These are phyloP conservation scores for Hyla sarda DNA, from an alignment of 2,113 vertebrate species.

Conservation along the genomic window DNA sequence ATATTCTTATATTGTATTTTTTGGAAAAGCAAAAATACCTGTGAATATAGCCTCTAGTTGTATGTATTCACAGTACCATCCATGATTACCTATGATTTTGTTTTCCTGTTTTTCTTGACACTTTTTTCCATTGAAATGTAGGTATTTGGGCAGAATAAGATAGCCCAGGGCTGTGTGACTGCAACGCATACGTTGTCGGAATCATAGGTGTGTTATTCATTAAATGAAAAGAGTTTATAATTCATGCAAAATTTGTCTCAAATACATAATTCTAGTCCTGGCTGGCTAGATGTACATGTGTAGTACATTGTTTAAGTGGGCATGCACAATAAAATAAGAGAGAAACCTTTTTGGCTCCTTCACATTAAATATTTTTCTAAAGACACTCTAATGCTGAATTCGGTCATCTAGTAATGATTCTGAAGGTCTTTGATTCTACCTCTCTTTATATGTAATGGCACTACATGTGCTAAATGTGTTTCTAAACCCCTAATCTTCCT, in stretches of 20 bases:
- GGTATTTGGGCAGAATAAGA: background rate
- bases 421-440: background rate
- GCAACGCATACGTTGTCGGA: background rate
- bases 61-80: background rate
- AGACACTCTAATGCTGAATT: background rate
- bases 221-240: background rate
- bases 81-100: background rate
- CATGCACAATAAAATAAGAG: background rate
- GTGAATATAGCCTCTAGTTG: background rate
- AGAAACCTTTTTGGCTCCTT: too few species aligned
- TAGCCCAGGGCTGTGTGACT: background rate
- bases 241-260: background rate
- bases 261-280: background rate
- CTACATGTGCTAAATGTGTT: slow-evolving; percentile 36
- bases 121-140: background rate
- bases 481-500: slow-evolving; percentile 42
- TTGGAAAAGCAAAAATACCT: too few species aligned
- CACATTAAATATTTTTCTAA: background rate
- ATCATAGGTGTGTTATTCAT: background rate
- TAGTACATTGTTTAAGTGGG: too few species aligned
- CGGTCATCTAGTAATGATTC: slow-evolving; percentile 1
- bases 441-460: slow-evolving; percentile 7
- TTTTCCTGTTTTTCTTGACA: background rate
- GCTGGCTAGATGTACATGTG: too few species aligned
- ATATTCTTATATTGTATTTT: too few species aligned